These are phyloP conservation scores for Cynopterus sphinx DNA, from an alignment of 2,797 vertebrate genomes.

Conservation along the genomic window DNA sequence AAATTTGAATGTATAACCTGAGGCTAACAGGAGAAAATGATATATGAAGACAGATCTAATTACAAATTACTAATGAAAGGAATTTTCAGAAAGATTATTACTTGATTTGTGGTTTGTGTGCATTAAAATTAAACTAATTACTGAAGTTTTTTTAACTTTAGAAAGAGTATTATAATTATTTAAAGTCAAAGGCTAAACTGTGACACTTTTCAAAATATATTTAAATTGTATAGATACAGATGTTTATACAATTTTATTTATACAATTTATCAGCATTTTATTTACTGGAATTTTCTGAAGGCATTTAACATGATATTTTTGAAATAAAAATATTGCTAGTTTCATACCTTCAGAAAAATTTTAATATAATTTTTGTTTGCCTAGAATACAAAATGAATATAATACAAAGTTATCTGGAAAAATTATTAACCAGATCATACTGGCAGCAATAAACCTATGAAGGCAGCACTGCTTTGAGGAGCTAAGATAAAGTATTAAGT, in stretches of 20 bases:
- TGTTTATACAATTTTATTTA: not conserved
- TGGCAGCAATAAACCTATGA: not conserved
- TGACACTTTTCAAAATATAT: not conserved
- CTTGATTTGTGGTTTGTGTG: not conserved
- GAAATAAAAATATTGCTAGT: not conserved
- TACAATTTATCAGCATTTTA: not conserved
- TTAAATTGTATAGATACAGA: not conserved
- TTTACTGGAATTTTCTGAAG: not conserved
- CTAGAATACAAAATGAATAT: not conserved
- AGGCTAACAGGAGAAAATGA: not conserved
- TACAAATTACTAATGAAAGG: not conserved
- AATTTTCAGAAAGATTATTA: not conserved
- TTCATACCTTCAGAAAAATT: not conserved
- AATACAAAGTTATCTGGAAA: not conserved
- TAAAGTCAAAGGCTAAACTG: not conserved
- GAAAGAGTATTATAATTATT: not conserved
- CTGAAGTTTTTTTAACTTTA: not conserved
- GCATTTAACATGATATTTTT: not conserved
- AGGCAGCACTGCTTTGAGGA: not conserved
- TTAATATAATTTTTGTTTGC: not conserved
- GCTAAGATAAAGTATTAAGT: not conserved
- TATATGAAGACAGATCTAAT: not conserved
- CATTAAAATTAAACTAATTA: constrained; percentile 22
- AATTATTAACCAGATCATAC: not conserved
- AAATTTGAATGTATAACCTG: not conserved